A percentile compares a stretch with the other conserved stretches of the same genome.
Evolutionary conservation across 2,113 vertebrate genomes (phyloP).

Genomic region (Eulemur rufifrons): DNA sequence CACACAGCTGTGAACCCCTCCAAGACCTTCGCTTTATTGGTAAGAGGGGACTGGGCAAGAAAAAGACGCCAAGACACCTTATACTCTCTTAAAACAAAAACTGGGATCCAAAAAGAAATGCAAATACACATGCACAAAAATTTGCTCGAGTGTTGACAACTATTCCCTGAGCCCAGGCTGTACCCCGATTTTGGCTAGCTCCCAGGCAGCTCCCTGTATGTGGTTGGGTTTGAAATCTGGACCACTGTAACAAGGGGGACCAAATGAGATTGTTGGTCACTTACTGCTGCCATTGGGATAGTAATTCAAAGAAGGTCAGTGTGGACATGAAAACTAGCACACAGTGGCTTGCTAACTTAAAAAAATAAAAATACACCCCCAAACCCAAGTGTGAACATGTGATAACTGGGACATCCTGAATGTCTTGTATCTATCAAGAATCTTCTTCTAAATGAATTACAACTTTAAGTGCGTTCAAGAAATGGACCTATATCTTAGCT

Average conservation of each 20-base stretch:
- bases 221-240: neutral
- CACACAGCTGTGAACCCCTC: constrained; percentile 7
- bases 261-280: neutral
- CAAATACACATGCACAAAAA: constrained; percentile 52
- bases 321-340: constrained; percentile 34
- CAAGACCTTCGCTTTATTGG: neutral
- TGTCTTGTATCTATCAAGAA: constrained; percentile 55
- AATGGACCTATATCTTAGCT: neutral
- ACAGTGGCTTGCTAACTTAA: neutral
- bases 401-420: constrained; percentile 55
- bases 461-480: constrained; percentile 58
- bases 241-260: neutral
- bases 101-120: neutral
- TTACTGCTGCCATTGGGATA: neutral
- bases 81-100: neutral
- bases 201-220: neutral
- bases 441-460: constrained; percentile 54
- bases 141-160: constrained; percentile 33
- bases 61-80: constrained; percentile 52
- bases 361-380: neutral
- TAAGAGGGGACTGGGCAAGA: constrained; percentile 4
- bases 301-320: neutral
- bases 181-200: constrained; percentile 10
- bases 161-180: constrained; percentile 14
- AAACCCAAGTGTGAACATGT: constrained; percentile 49